A percentile compares a stretch with the other conserved stretches of the same genome.
These are phyloP conservation scores for Montipora cactus DNA, from an alignment of 64 coral and sea anemone species.

Conservation along the genomic window DNA sequence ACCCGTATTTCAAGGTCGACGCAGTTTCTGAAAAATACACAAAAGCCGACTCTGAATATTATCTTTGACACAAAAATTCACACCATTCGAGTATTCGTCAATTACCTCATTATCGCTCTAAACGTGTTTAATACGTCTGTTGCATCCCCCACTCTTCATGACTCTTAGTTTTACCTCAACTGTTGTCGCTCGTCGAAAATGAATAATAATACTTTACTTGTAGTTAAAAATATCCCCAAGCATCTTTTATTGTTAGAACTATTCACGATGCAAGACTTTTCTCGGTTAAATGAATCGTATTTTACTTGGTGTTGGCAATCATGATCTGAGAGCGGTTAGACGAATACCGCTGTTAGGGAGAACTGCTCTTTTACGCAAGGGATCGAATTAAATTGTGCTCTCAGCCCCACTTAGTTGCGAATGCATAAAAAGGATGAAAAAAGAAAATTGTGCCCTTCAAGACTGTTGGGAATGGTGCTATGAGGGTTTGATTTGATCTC, in stretches of 20 bases:
- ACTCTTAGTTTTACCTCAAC: background rate
- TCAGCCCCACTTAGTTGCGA: too few species aligned
- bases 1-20: background rate
- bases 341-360: too few species aligned
- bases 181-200: background rate
- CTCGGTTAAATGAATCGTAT: background rate
- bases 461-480: too few species aligned
- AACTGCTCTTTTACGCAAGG: too few species aligned
- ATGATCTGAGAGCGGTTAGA: too few species aligned
- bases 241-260: too few species aligned
- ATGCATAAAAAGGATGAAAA: too few species aligned
- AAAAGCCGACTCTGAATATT: slow-evolving; percentile 29
- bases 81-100: slow-evolving; percentile 31
- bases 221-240: too few species aligned
- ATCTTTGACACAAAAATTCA: slow-evolving; percentile 45
- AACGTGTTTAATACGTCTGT: background rate
- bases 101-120: background rate
- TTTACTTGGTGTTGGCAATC: too few species aligned
- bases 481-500: too few species aligned
- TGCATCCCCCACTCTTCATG: background rate
- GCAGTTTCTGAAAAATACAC: slow-evolving; percentile 29
- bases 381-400: too few species aligned
- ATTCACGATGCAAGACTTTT: background rate
- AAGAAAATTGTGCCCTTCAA: too few species aligned
- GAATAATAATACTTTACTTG: background rate